A percentile compares a stretch with the other conserved stretches of the same genome.
Conservation (phyloP, 1,140 invertebrate genomes). For the Neoseiulus cucumeris region DNA sequence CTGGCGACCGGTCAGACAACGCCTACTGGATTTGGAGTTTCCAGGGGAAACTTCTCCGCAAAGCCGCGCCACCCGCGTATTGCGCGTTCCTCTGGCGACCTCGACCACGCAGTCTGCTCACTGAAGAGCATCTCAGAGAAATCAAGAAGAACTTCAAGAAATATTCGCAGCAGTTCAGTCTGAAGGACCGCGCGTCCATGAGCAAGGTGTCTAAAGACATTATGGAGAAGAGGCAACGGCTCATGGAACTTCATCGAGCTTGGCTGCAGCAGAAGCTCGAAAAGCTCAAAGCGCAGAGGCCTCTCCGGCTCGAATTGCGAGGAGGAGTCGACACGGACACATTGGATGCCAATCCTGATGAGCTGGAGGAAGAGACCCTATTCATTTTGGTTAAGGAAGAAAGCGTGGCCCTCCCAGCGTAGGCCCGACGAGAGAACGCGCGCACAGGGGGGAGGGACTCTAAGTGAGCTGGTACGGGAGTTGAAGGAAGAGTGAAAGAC, state of each 20-base stretch:
- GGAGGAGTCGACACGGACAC: conserved; percentile 84
- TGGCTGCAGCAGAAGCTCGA: conserved; percentile 49
- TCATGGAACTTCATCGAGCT: conserved; percentile 62
- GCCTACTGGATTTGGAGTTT: conserved; percentile 95
- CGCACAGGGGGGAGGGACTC: too few species aligned
- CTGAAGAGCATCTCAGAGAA: conserved; percentile 44
- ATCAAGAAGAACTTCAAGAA: conserved; percentile 97
- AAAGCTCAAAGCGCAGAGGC: conserved; percentile 53
- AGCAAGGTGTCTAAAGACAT: conserved; percentile 90
- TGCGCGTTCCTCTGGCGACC: conserved; percentile 92
- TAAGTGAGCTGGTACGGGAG: too few species aligned
- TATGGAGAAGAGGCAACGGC: conserved; percentile 69
- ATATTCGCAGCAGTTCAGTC: conserved; percentile 84
- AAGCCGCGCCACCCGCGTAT: conserved; percentile 72
- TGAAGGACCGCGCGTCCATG: conserved; percentile 76
- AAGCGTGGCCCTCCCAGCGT: conserved; percentile 40
- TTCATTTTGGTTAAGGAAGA: conserved; percentile 97
- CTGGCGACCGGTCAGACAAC: conserved; percentile 52
- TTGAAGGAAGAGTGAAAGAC: too few species aligned
- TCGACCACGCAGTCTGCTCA: conserved; percentile 60
- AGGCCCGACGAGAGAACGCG: not conserved
- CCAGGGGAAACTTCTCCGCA: conserved; percentile 56
- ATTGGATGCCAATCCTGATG: conserved; percentile 56
- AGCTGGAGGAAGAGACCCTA: conserved; percentile 80
- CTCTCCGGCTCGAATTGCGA: conserved; percentile 56